These are phyloP conservation scores for Blennius ocellaris DNA, from an alignment of 2,113 vertebrate species.

Conservation along the genomic window DNA sequence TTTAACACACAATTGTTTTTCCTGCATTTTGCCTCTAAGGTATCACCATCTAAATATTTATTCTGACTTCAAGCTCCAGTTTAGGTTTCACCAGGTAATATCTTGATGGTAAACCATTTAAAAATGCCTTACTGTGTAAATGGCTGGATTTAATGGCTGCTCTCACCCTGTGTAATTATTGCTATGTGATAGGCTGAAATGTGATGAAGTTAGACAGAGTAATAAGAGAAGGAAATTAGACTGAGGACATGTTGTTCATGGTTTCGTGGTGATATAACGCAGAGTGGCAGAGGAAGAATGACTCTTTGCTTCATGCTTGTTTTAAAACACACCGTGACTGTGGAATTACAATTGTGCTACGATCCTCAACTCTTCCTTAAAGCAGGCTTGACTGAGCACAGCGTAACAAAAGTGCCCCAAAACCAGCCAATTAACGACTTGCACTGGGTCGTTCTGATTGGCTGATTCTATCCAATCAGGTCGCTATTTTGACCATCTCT, in stretches of 20 bases:
- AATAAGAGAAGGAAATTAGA: conserved; percentile 56
- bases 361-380: not conserved
- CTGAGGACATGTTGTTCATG: conserved; percentile 46
- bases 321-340: not conserved
- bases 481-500: no score
- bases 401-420: not conserved
- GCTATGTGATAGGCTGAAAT: conserved; percentile 39
- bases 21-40: conserved; percentile 9
- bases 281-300: conserved; percentile 12
- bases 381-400: not conserved
- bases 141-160: conserved; percentile 28
- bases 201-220: conserved; percentile 43
- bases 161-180: conserved; percentile 43
- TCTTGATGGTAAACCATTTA: conserved; percentile 49
- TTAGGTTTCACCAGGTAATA: conserved; percentile 35
- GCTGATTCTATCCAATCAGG: no score
- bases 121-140: conserved; percentile 41
- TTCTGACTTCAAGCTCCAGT: conserved; percentile 29
- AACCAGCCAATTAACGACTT: conserved; percentile 7
- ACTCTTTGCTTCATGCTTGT: not conserved
- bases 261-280: conserved; percentile 14
- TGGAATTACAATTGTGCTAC: not conserved
- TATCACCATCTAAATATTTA: conserved; percentile 4
- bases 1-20: conserved; percentile 9
- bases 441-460: no score